Evolutionary conservation across 2,888 invertebrate genomes (phyloP), one percentile per base, ranked within the genome.

Genomic region (Drosophila borborema): DNA sequence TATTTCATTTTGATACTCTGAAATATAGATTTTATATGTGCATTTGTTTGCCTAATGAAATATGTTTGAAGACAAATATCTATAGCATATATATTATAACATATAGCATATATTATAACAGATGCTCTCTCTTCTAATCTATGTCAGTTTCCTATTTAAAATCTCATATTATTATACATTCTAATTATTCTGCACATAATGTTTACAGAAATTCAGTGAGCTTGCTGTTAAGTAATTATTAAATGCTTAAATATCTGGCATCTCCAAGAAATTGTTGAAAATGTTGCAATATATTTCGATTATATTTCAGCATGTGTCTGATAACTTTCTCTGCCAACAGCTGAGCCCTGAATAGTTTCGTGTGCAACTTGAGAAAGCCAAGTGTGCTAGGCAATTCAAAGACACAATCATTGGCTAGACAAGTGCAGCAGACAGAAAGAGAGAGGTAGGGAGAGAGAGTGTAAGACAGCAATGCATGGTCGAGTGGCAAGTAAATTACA

Each of bases 401-500:
- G 43, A 38, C 56, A 28, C 46, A 69, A 54, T 74, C 45, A 31
- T 23, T 12, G 23, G 6, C 28, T 28, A 45, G 18, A 46, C 40
- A 60, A 72, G 45, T 41, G 31, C 46, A 54, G 16, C 34, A 65
- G 45, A 48, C 10, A 51, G n/a, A 23, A n/a, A n/a, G 20, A 40
- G 53, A 23, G 61, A 2, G 0, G n/a, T 9, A 54, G 43, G 31
- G n/a, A 48, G 56, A 54, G 31, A 12, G n/a, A 34, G 23, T 18
- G 38, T 51, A 46, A 45, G 18, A 14, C 8, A 36, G 23, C 20
- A 58, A 4, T 7, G 53, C 23, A 20, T 2, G 23, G 48, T 65
- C 61, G 65, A 59, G 53, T 63, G 45, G 41, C 65, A 65, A 73
- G 64, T 75, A 72, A 80, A 88, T 88, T 86, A 80, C 71, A 88